These are phyloP conservation scores for Pelobates fuscus DNA, from an alignment of 2,113 vertebrate species.

Conservation along the genomic window DNA sequence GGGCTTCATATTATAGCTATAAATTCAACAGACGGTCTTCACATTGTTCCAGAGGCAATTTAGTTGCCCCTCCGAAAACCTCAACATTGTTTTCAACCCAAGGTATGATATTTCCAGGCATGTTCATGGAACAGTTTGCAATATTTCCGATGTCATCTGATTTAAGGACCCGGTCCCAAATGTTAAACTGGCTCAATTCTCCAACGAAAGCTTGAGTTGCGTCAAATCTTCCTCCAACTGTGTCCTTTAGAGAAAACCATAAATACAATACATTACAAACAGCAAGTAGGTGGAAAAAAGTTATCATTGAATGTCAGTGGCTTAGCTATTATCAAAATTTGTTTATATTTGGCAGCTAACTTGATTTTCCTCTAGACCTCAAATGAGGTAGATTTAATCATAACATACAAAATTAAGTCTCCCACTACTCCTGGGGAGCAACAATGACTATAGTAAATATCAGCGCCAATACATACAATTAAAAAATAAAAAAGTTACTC, in stretches of 20 bases:
- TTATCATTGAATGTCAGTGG: too few relatives aligned
- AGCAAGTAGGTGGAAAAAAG: neutral
- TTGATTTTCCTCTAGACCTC: too few relatives aligned
- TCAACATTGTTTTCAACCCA: constrained; percentile 94
- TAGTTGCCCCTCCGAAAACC: constrained; percentile 90
- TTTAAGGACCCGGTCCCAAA: constrained; percentile 95
- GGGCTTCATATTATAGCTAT: constrained; percentile 66
- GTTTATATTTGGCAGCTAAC: too few relatives aligned
- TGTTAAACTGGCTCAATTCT: constrained; percentile 97
- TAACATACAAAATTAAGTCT: too few relatives aligned
- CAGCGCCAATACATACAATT: too few relatives aligned
- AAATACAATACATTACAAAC: constrained; percentile 10
- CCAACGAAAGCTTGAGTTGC: constrained; percentile 98
- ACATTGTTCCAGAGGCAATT: constrained; percentile 90
- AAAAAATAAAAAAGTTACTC: too few relatives aligned
- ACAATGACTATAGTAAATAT: too few relatives aligned
- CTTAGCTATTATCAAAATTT: too few relatives aligned
- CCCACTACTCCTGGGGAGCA: too few relatives aligned
- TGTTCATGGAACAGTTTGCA: constrained; percentile 94
- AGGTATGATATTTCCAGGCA: constrained; percentile 95
- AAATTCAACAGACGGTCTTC: constrained; percentile 91
- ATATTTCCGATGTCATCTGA: constrained; percentile 88
- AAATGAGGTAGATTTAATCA: too few relatives aligned
- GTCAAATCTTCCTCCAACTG: constrained; percentile 91
- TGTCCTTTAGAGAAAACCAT: constrained; percentile 76